Evolutionary conservation across 2,797 vertebrate genomes (phyloP).

Genomic region (Ficedula albicollis): DNA sequence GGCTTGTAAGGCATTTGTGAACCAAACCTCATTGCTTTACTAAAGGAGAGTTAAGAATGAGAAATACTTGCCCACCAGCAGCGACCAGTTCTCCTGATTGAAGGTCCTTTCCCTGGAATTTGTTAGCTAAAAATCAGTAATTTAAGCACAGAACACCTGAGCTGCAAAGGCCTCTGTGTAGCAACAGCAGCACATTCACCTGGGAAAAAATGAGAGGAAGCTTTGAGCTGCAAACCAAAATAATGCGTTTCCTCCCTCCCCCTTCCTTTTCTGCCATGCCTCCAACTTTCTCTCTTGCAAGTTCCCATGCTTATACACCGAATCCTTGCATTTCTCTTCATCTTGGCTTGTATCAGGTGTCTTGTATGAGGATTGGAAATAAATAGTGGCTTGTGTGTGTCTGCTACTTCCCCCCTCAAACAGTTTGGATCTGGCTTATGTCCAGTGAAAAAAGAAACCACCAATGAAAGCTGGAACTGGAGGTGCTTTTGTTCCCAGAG

Average conservation of each 20-base stretch:
- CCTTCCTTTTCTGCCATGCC: not conserved
- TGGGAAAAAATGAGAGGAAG: conserved; percentile 19
- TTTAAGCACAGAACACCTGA: conserved; percentile 54
- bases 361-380: conserved; percentile 45
- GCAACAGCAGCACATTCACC: conserved; percentile 33
- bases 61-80: conserved; percentile 71
- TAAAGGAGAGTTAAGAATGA: not conserved
- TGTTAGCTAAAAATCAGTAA: conserved; percentile 34
- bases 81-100: not conserved
- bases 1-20: not conserved
- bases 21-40: not conserved
- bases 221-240: not conserved
- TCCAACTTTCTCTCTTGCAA: not conserved
- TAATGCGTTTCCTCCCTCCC: not conserved
- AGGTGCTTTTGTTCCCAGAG: conserved; percentile 66
- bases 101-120: conserved; percentile 31
- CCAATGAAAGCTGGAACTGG: conserved; percentile 58
- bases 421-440: conserved; percentile 46
- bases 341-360: conserved; percentile 66
- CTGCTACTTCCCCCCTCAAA: conserved; percentile 17
- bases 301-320: conserved; percentile 55
- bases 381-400: conserved; percentile 60
- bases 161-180: not conserved
- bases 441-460: conserved; percentile 63
- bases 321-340: conserved; percentile 29